Evolutionary conservation across 2,888 invertebrate genomes (phyloP).

Genomic region (Drosophila anceps): DNA sequence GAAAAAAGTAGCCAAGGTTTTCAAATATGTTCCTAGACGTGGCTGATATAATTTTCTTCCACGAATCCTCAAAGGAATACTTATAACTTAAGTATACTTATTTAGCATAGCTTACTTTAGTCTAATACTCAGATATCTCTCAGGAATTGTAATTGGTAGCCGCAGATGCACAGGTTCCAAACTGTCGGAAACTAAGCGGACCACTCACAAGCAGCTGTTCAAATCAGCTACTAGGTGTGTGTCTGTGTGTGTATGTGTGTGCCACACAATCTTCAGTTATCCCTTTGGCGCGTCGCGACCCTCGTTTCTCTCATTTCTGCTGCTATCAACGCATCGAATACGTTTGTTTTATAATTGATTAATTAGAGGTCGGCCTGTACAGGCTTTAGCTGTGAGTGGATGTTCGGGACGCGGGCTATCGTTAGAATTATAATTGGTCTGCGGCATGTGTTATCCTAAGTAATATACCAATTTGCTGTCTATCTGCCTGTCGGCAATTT

Average conservation of each 20-base stretch:
- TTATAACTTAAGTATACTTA: not conserved
- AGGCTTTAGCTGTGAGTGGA: constrained; percentile 2
- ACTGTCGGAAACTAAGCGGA: not conserved
- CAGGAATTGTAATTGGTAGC: not conserved
- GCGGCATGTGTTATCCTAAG: constrained; percentile 81
- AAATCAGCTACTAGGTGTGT: constrained; percentile 35
- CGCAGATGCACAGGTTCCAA: constrained; percentile 16
- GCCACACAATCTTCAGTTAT: constrained; percentile 45
- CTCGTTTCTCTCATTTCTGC: constrained; percentile 5
- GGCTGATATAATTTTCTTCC: not conserved
- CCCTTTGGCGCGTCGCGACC: constrained; percentile 49
- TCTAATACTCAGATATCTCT: not conserved
- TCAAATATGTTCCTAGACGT: not conserved
- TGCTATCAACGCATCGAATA: constrained; percentile 63
- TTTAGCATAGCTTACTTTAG: not conserved
- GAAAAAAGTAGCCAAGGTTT: too few relatives aligned
- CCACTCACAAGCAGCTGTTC: constrained; percentile 39
- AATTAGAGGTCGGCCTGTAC: constrained; percentile 82
- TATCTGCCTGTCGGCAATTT: constrained; percentile 55
- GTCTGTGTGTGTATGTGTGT: constrained; percentile 17
- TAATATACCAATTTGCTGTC: constrained; percentile 67
- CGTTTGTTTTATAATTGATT: constrained; percentile 84
- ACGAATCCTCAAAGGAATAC: too few relatives aligned
- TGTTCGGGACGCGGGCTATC: constrained; percentile 50
- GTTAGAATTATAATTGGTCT: constrained; percentile 82